Evolutionary conservation across 37 sponge, comb jelly and placozoan species (phyloP), one percentile per base, ranked within the genome.

Genomic region (Halichondria panicea): DNA sequence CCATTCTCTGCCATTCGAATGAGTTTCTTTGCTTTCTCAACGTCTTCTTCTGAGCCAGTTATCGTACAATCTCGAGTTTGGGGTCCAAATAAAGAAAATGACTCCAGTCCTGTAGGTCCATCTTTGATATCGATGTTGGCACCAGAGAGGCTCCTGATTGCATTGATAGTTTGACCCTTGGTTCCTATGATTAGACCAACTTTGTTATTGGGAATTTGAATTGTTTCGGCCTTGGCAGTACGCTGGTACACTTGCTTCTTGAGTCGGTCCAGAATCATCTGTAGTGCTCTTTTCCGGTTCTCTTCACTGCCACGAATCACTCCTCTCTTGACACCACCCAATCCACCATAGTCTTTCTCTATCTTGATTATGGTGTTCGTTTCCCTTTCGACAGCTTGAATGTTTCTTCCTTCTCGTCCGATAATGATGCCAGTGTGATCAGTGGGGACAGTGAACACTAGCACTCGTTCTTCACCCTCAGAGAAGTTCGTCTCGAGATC

Each of bases 381-480:
- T 33, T 88, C 83, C 34, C 77, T 78, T 54, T 93, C 76, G 0
- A 93, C 75, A 43, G 60, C 69, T 13, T 59, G 35, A 27, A 88
- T 80, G 41, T 82, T 93, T 45, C 80, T 78, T 27, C 93, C 93
- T 28, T 81, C 85, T 28, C 50, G 84, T 4, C 93, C 93, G 52
- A 93, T 85, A n/a, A 93, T 63, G 45, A 88, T 42, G 77, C 93
- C 93, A 45, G 70, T 76, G 18, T 67, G 54, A 55, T 93, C 93
- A 36, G 73, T 60, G 54, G 89, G 79, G 33, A 72, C 37, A 55
- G 3, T 57, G 21, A 56, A 72, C 18, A 37, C 57, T 19, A 56
- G 53, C 8, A n/a, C n/a, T n/a, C n/a, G n/a, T n/a, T n/a, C n/a
- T n/a, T n/a, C n/a, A n/a, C n/a, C n/a, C n/a, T n/a, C n/a, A n/a